Evolutionary conservation across 30 jellyfish, hydroid and myxozoan genomes (phyloP).

Genomic region (Aurelia sp.): DNA sequence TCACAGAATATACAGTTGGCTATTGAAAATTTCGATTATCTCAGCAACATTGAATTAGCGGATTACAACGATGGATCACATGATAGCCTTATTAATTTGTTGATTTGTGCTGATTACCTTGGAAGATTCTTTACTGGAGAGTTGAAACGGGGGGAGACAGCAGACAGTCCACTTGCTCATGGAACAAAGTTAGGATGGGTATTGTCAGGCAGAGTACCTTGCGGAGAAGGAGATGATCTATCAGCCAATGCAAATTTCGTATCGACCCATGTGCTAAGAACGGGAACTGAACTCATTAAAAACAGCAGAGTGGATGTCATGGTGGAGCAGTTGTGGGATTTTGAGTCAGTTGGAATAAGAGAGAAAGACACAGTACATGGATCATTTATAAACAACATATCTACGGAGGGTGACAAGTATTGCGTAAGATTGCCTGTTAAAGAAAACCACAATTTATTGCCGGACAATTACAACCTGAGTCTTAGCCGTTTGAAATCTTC

Average conservation of each 20-base stretch:
- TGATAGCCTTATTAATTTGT: background rate
- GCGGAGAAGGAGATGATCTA: no score
- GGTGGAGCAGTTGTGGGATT: constrained; percentile 23
- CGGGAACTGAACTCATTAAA: no score
- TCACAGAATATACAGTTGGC: no score
- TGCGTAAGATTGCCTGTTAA: background rate
- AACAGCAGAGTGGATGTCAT: constrained; percentile 23
- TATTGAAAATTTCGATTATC: no score
- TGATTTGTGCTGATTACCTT: constrained; percentile 16
- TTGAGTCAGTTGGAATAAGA: constrained; percentile 30
- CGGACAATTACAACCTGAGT: no score
- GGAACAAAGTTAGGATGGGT: constrained; percentile 15
- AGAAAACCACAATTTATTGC: constrained; percentile 18
- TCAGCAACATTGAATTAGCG: no score
- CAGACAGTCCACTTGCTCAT: constrained; percentile 7
- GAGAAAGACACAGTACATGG: constrained; percentile 32
- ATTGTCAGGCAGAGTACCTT: no score
- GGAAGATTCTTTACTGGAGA: constrained; percentile 32
- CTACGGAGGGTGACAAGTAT: no score
- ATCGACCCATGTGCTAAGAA: no score
- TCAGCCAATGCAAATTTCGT: no score
- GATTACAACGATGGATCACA: no score
- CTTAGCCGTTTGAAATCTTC: constrained; percentile 12
- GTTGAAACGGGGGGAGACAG: constrained; percentile 34
- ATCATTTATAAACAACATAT: constrained; percentile 1